Evolutionary conservation across 1,140 invertebrate species (phyloP).

Genomic region (Drosophila trapezifrons): DNA sequence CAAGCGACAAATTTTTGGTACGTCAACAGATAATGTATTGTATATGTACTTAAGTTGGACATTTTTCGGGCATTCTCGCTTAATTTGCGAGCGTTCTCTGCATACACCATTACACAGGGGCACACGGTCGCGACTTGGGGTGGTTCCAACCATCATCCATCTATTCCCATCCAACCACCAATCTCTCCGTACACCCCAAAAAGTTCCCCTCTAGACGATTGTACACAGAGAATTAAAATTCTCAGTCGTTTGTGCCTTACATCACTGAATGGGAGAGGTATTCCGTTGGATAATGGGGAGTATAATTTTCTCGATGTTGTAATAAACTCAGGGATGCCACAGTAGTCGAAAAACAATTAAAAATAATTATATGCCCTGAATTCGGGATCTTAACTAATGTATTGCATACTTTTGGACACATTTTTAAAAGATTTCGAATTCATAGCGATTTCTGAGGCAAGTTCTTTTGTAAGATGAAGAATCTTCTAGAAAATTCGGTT

Average conservation of each 20-base stretch:
- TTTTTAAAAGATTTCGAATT: background rate
- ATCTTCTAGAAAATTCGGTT: no score
- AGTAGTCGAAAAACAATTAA: no score
- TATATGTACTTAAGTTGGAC: conserved; percentile 53
- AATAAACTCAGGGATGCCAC: background rate
- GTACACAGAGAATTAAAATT: background rate
- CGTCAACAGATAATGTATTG: conserved; percentile 78
- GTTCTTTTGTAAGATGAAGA: no score
- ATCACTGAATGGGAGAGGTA: no score
- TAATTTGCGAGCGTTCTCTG: conserved; percentile 40
- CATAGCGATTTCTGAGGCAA: background rate
- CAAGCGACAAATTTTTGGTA: conserved; percentile 61
- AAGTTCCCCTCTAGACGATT: background rate
- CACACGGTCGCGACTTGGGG: background rate
- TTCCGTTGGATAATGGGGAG: no score
- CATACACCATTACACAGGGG: conserved; percentile 20
- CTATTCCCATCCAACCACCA: conserved; percentile 17
- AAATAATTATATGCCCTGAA: no score
- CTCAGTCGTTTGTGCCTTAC: background rate
- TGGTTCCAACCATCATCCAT: conserved; percentile 8
- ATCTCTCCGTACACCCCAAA: conserved; percentile 3
- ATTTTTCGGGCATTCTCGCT: conserved; percentile 31
- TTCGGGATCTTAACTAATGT: no score
- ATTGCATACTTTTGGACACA: background rate
- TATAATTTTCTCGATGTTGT: no score